Evolutionary conservation across 2,888 invertebrate species (phyloP), one percentile per base, ranked within the genome.

Genomic region (Metallyticus violacea): DNA sequence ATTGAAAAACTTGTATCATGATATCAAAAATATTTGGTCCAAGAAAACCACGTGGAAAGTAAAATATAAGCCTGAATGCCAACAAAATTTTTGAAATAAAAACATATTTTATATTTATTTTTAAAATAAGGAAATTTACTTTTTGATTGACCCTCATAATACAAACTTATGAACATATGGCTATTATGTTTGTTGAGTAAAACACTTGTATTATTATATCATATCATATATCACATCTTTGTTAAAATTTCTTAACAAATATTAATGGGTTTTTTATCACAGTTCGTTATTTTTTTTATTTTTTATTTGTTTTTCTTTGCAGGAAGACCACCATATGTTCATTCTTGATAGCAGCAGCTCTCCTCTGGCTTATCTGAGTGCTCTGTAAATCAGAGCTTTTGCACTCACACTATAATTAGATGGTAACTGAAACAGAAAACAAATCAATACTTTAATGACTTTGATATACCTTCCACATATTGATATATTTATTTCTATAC

Each of bases 351-450:
- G n/a, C n/a, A n/a, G n/a, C n/a, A n/a, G n/a, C 40, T 62, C 15
- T 62, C 15, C 30, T 30, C 81, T 81, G 26, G n/a, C 26, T 76
- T 90, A 91, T 89, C 91, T 90, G 87, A 91, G 89, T 85, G 91
- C 91, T 89, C 91, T 89, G 89, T 91, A 91, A 30, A 91, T 90
- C 85, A 91, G 89, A 88, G 91, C 91, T 89, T 91, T 91, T 88
- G 90, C 89, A 88, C 90, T 90, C 88, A 91, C 90, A 89, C 90
- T 91, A 90, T 91, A 91, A 90, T 91, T 90, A 88, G 91, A 90
- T 86, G 92, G 91, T 89, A 92, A 89, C 91, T 92, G 89, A 88
- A 91, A 90, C 85, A 89, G 88, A 87, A 88, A 89, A 85, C 25
- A 85, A 87, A 86, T 79, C 78, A 29, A 15, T 83, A 22, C n/a